These are phyloP conservation scores for Jacana jacana DNA, from an alignment of 2,113 vertebrate species.

Conservation along the genomic window DNA sequence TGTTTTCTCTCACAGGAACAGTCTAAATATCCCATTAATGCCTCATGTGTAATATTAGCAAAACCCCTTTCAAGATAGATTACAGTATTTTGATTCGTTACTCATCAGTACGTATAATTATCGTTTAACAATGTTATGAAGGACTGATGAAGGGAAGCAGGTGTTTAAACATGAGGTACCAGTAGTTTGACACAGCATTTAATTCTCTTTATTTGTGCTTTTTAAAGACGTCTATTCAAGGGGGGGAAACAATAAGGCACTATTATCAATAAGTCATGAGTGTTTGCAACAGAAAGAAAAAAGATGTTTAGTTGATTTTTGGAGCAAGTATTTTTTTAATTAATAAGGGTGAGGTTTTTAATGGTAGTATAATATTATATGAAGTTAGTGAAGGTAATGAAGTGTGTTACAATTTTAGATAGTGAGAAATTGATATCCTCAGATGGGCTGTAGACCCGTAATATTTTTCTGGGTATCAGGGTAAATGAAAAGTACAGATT, in stretches of 20 bases:
- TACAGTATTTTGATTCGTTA: conserved; percentile 76
- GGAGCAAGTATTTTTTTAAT: conserved; percentile 34
- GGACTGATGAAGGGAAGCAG: conserved; percentile 80
- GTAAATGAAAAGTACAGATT: neutral
- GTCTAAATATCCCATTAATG: conserved; percentile 56
- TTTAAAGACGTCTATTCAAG: conserved; percentile 72
- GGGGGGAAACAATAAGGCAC: conserved; percentile 60
- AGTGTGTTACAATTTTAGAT: neutral
- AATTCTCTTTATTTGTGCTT: conserved; percentile 66
- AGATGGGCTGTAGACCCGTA: neutral
- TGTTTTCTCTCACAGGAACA: conserved; percentile 47
- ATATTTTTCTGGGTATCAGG: neutral
- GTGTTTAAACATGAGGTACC: conserved; percentile 81
- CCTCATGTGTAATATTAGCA: conserved; percentile 66
- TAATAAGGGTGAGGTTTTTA: neutral
- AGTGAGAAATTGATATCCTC: neutral
- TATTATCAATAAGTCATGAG: conserved; percentile 63
- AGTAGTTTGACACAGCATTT: conserved; percentile 72
- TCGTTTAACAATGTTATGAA: conserved; percentile 78
- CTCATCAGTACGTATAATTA: conserved; percentile 80
- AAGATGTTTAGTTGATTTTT: conserved; percentile 60
- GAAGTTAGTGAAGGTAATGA: neutral
- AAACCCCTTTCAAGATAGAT: conserved; percentile 66
- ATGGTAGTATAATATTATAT: neutral
- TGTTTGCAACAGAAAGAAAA: conserved; percentile 73